phyloP scores from a whole-genome alignment of 2,113 vertebrate genomes.

The Tachycineta bicolor region DNA sequence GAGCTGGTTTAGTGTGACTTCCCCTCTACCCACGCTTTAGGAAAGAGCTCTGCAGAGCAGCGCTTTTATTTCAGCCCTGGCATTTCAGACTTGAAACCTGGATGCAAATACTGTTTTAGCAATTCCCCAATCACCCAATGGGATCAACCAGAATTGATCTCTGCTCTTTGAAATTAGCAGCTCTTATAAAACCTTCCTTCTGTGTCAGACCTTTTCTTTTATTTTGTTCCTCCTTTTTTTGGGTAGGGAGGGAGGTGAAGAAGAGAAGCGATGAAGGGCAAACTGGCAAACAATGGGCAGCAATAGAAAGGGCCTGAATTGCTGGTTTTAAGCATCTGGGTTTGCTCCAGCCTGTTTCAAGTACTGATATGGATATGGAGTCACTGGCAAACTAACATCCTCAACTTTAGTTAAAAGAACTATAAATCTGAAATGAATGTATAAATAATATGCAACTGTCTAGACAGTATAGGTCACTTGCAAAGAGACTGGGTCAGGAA shows the following conservation, averaged over 20 bases:
- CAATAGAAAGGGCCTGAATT: not conserved
- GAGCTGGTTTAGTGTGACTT: slow-evolving; percentile 37
- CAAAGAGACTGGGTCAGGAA: slow-evolving; percentile 91
- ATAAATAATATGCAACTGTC: slow-evolving; percentile 94
- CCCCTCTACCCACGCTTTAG: slow-evolving; percentile 22
- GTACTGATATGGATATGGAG: slow-evolving; percentile 36
- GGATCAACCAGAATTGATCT: slow-evolving; percentile 70
- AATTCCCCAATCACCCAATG: slow-evolving; percentile 45
- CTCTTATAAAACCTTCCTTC: slow-evolving; percentile 29
- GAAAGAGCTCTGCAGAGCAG: not conserved
- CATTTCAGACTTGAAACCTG: slow-evolving; percentile 44
- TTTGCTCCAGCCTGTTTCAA: slow-evolving; percentile 17
- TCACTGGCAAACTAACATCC: slow-evolving; percentile 56
- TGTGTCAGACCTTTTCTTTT: not conserved
- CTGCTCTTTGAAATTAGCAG: slow-evolving; percentile 63
- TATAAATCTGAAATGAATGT: slow-evolving; percentile 89
- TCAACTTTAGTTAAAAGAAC: slow-evolving; percentile 70
- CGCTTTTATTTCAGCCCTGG: not conserved
- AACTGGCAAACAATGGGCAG: not conserved
- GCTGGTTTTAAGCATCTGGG: not conserved
- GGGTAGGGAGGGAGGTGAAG: not conserved
- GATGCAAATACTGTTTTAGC: slow-evolving; percentile 44
- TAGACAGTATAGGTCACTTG: slow-evolving; percentile 97
- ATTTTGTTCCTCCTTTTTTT: not conserved
- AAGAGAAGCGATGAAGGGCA: not conserved